A percentile compares a stretch with the other conserved stretches of the same genome.
phyloP scores from a whole-genome alignment of 2,888 invertebrate genomes.

The Ctena decussata region DNA sequence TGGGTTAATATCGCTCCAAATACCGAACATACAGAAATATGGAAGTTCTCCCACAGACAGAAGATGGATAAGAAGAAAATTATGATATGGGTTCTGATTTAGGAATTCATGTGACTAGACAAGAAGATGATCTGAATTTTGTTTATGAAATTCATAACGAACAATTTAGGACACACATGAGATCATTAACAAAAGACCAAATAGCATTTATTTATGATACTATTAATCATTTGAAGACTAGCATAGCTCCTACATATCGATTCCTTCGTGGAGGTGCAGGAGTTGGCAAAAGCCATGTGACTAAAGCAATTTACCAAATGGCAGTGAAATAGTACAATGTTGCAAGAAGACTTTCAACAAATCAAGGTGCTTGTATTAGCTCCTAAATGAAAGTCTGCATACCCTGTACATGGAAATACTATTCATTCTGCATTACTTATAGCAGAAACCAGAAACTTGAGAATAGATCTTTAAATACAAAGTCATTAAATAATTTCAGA shows the following conservation, averaged over 20 bases:
- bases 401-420: conserved; percentile 38
- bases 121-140: neutral
- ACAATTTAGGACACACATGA: neutral
- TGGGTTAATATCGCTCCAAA: conserved; percentile 45
- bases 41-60: neutral
- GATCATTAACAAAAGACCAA: conserved; percentile 9
- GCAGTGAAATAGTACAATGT: conserved; percentile 7
- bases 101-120: conserved; percentile 17
- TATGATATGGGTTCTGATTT: conserved; percentile 42
- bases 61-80: conserved; percentile 6
- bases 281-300: conserved; percentile 43
- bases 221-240: conserved; percentile 18
- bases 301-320: conserved; percentile 36
- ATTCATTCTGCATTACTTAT: conserved; percentile 40
- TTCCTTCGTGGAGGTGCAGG: conserved; percentile 52
- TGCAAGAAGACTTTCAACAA: neutral
- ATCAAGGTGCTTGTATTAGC: conserved; percentile 36
- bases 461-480: conserved; percentile 28
- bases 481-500: conserved; percentile 42
- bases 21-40: conserved; percentile 41
- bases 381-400: conserved; percentile 46
- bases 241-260: conserved; percentile 13
- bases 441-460: conserved; percentile 39
- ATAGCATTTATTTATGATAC: conserved; percentile 29
- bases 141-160: neutral